Evolutionary conservation across 2,888 invertebrate species (phyloP), one percentile per base, ranked within the genome.

Genomic region (Lobophora halterata): DNA sequence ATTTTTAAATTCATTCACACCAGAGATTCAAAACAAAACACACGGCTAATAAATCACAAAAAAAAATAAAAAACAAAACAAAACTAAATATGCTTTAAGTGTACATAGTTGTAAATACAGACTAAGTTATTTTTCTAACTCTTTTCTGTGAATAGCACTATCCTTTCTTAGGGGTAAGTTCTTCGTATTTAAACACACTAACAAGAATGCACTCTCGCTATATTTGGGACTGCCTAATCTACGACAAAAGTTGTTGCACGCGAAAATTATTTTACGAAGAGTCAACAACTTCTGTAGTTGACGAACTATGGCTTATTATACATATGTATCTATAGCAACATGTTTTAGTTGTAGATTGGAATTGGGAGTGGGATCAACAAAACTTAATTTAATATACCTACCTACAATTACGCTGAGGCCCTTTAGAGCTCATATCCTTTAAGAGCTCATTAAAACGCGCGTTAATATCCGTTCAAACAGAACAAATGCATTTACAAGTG

Each of bases 321-420:
- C n/a, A 10, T 31, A 36, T 5, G 10, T 25, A 29, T 10, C 19
- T 11, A 18, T 12, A 31, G 25, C 9, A 25, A 25, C 37, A 43
- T 26, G 43, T 43, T 43, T 25, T 37, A 33, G 33, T 21, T 38
- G 17, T 31, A 33, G 30, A 11, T 33, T 33, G 38, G 29, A 42
- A 17, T 34, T 43, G 37, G 43, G 43, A 38, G 43, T 43, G 43
- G 33, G 43, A 43, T 33, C 18, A 14, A 16, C 10, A 19, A n/a
- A 5, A 14, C 2, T 17, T 17, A 2, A 13, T 19, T 11, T 21
- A 27, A 11, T 32, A n/a, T 28, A n/a, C n/a, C n/a, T n/a, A n/a
- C n/a, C n/a, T n/a, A 32, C 14, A 20, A 16, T 37, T 11, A 7
- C 19, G n/a, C 25, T 43, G 26, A 29, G 29, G 25, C 21, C 10